Evolutionary conservation across 2,888 invertebrate species (phyloP).

Genomic region (Azorinus chamasolen): DNA sequence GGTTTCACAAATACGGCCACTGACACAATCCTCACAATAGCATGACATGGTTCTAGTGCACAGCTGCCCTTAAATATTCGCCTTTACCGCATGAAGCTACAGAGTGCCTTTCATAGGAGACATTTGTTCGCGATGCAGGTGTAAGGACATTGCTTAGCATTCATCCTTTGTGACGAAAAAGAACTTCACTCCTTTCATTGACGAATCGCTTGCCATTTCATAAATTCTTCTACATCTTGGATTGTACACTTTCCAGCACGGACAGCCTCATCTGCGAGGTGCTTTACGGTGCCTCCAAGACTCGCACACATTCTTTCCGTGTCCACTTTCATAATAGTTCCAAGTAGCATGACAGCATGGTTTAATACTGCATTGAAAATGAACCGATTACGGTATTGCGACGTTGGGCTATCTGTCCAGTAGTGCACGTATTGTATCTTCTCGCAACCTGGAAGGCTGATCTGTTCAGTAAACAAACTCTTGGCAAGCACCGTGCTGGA

Average conservation of each 20-base stretch:
- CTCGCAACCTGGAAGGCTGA: neutral
- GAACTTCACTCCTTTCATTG: slow-evolving; percentile 15
- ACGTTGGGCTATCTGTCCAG: slow-evolving; percentile 56
- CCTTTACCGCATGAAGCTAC: neutral
- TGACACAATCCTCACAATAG: too few relatives aligned
- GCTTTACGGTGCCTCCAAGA: slow-evolving; percentile 44
- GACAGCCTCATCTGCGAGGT: slow-evolving; percentile 43
- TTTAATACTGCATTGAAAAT: slow-evolving; percentile 44
- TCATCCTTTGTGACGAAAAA: slow-evolving; percentile 20
- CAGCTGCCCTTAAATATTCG: too few relatives aligned
- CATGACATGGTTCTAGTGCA: too few relatives aligned
- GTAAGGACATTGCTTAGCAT: slow-evolving; percentile 3
- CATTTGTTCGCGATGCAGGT: neutral
- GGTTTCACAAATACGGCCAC: slow-evolving; percentile 3
- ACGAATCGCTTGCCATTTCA: slow-evolving; percentile 7
- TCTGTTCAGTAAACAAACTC: neutral
- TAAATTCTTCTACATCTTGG: slow-evolving; percentile 22
- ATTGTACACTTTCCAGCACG: slow-evolving; percentile 21
- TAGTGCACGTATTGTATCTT: slow-evolving; percentile 45
- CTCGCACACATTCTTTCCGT: slow-evolving; percentile 55
- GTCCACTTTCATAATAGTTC: too few relatives aligned
- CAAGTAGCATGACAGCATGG: slow-evolving; percentile 48
- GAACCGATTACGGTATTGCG: too few relatives aligned
- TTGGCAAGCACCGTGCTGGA: slow-evolving; percentile 15
- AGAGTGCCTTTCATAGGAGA: neutral